Evolutionary conservation across 2,797 vertebrate species (phyloP).

Genomic region (Kryptopterus vitreolus): DNA sequence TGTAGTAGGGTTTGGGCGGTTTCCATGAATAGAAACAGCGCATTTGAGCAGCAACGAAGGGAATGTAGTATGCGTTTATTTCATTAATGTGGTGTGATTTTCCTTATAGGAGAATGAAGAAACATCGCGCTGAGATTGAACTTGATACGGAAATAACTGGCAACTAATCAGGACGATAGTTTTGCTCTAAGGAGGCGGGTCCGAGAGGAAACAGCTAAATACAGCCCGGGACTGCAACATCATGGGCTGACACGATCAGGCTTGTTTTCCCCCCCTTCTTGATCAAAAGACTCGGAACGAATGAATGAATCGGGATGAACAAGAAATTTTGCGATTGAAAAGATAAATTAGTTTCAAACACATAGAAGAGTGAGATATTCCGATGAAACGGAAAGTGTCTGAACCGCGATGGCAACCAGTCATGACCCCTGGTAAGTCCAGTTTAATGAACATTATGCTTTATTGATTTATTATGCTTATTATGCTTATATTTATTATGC

Average conservation of each 20-base stretch:
- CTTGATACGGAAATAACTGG: conserved; percentile 24
- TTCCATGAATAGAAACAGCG: conserved; percentile 9
- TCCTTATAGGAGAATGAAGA: conserved; percentile 56
- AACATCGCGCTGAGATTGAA: conserved; percentile 30
- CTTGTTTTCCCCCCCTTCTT: not conserved
- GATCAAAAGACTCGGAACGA: conserved; percentile 13
- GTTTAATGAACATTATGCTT: not conserved
- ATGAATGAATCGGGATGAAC: conserved; percentile 9
- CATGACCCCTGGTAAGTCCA: conserved; percentile 69
- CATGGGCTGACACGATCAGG: conserved; percentile 47
- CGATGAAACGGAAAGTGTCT: conserved; percentile 61
- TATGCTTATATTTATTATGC: too few species aligned
- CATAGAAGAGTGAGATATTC: conserved; percentile 59
- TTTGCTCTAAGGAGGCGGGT: conserved; percentile 56
- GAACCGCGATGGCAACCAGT: conserved; percentile 67
- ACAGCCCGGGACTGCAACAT: conserved; percentile 46
- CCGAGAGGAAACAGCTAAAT: conserved; percentile 48
- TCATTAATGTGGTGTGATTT: conserved; percentile 47
- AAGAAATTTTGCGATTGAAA: conserved; percentile 11
- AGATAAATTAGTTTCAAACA: conserved; percentile 49
- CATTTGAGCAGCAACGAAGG: not conserved
- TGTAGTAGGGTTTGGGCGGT: not conserved
- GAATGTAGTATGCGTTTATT: conserved; percentile 25
- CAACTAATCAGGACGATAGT: conserved; percentile 52
- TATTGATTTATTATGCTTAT: not conserved